These are phyloP conservation scores for Lithophane socia DNA, from an alignment of 2,888 invertebrate genomes.

Conservation along the genomic window DNA sequence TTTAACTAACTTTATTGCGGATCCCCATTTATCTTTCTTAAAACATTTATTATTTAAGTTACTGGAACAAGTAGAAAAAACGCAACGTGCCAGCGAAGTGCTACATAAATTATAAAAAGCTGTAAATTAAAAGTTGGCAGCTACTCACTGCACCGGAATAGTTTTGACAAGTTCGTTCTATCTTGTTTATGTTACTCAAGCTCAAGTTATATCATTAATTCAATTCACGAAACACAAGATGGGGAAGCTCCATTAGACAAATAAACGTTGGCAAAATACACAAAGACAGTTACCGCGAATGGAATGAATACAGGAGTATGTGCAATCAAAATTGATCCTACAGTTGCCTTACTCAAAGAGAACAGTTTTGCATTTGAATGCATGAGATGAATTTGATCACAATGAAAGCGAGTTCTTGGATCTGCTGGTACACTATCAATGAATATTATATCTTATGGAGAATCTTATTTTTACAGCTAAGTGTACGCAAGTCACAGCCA, in stretches of 20 bases:
- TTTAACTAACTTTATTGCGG: slow-evolving; percentile 29
- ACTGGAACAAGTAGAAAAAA: slow-evolving; percentile 50
- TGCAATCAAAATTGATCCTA: slow-evolving; percentile 40
- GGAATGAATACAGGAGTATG: slow-evolving; percentile 12
- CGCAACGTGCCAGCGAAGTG: slow-evolving; percentile 48
- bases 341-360: slow-evolving; percentile 28
- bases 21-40: slow-evolving; percentile 37
- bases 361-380: slow-evolving; percentile 51
- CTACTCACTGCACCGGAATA: slow-evolving; percentile 52
- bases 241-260: slow-evolving; percentile 24
- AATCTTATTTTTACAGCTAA: slow-evolving; percentile 12
- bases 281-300: slow-evolving; percentile 11
- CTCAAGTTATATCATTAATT: slow-evolving; percentile 54
- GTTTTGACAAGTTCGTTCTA: slow-evolving; percentile 56
- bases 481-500: not conserved
- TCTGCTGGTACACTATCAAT: slow-evolving; percentile 39
- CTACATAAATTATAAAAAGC: slow-evolving; percentile 66
- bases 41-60: slow-evolving; percentile 55
- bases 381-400: slow-evolving; percentile 45
- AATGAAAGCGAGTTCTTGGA: slow-evolving; percentile 46
- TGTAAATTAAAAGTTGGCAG: slow-evolving; percentile 69
- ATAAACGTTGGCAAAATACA: slow-evolving; percentile 30
- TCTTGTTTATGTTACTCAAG: slow-evolving; percentile 33
- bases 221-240: slow-evolving; percentile 32
- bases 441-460: slow-evolving; percentile 20